Percentiles rank a stretch among this genome's conserved stretches.
Evolutionary conservation across 2,888 invertebrate genomes (phyloP).

Genomic region (Encarsia formosa): DNA sequence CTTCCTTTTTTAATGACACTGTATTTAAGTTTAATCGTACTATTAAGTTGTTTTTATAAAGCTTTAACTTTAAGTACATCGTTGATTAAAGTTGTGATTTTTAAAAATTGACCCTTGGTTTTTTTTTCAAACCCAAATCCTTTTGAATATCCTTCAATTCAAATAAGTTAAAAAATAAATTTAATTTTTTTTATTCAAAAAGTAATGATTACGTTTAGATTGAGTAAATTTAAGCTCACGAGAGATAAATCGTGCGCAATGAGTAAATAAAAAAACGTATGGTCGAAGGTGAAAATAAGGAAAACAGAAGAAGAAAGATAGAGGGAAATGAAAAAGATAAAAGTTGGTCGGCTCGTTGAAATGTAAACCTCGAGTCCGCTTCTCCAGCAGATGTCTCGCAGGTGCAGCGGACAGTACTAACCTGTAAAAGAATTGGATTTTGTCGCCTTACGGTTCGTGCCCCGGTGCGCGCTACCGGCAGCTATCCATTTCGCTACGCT

Average conservation of each 20-base stretch:
- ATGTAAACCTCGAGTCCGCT: slow-evolving; percentile 31
- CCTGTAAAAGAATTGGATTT: slow-evolving; percentile 42
- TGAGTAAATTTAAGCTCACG: too few species aligned
- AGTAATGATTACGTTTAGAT: too few species aligned
- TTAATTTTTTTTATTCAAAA: too few species aligned
- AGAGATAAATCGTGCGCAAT: neutral
- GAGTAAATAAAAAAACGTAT: slow-evolving; percentile 28
- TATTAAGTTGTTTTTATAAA: too few species aligned
- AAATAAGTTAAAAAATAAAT: too few species aligned
- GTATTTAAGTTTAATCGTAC: too few species aligned
- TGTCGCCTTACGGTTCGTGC: slow-evolving; percentile 30
- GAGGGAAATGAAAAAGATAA: slow-evolving; percentile 12
- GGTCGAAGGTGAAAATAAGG: slow-evolving; percentile 12
- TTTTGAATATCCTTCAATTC: too few species aligned
- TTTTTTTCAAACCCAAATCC: too few species aligned
- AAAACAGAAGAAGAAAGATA: neutral
- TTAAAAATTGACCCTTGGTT: too few species aligned
- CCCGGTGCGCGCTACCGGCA: slow-evolving; percentile 1
- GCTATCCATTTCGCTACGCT: slow-evolving; percentile 18
- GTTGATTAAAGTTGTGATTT: too few species aligned
- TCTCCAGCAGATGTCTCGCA: slow-evolving; percentile 33
- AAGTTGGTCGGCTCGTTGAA: slow-evolving; percentile 29
- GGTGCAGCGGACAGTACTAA: slow-evolving; percentile 38
- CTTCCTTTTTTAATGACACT: too few species aligned
- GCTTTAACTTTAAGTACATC: too few species aligned